These are phyloP conservation scores for Spilosoma lubricipeda DNA, from an alignment of 2,888 invertebrate genomes.

Conservation along the genomic window DNA sequence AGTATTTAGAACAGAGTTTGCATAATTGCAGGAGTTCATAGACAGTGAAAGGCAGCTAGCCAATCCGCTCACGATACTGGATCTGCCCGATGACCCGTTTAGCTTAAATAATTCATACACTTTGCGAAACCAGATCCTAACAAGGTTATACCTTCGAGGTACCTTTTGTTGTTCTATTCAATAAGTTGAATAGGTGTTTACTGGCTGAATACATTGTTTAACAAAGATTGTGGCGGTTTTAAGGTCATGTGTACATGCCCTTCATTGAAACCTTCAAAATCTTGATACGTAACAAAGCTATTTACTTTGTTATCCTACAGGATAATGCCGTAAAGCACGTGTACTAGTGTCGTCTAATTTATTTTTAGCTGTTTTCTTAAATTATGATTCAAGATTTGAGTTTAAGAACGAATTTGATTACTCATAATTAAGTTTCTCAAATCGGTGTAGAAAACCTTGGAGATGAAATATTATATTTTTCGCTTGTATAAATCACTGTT, in stretches of 20 bases:
- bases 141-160: constrained; percentile 9
- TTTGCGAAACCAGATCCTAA: constrained; percentile 7
- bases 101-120: constrained; percentile 13
- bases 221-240: background rate
- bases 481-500: too few relatives aligned
- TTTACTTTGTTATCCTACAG: background rate
- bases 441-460: too few relatives aligned
- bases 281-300: background rate
- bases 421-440: too few relatives aligned
- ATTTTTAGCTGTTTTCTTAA: background rate
- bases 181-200: constrained; percentile 10
- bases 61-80: constrained; percentile 16
- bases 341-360: background rate
- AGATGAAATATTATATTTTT: too few relatives aligned
- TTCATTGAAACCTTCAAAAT: background rate
- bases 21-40: constrained; percentile 18
- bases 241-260: background rate
- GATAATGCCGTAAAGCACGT: background rate
- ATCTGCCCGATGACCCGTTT: constrained; percentile 33
- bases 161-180: constrained; percentile 9
- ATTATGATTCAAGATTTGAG: background rate
- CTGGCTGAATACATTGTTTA: constrained; percentile 5
- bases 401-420: background rate
- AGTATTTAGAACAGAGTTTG: constrained; percentile 33
- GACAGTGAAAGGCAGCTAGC: constrained; percentile 43